Evolutionary conservation across 2,888 invertebrate species (phyloP).

Genomic region (Bombylius discolor): DNA sequence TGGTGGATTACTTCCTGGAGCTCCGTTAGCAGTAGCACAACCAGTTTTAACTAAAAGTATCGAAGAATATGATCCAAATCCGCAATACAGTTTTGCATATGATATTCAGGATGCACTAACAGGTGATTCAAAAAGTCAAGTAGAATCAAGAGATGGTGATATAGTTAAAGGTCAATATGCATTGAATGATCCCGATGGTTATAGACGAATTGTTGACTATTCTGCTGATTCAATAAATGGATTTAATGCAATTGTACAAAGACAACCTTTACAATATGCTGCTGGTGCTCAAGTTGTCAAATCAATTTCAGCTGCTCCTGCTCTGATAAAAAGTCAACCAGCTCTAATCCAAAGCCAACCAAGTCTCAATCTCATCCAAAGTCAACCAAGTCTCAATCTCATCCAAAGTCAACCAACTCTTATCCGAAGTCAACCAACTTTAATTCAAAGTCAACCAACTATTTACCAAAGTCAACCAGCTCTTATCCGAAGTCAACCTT

Average conservation of each 20-base stretch:
- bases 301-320: not conserved
- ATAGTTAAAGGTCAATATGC: conserved; percentile 37
- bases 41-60: conserved; percentile 1
- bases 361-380: too few species aligned
- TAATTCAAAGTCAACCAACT: not conserved
- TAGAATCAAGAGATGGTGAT: conserved; percentile 35
- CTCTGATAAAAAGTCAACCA: not conserved
- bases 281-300: not conserved
- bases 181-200: conserved; percentile 35
- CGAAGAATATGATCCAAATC: conserved; percentile 34
- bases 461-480: not conserved
- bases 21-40: not conserved
- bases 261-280: conserved; percentile 7
- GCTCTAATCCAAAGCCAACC: not conserved
- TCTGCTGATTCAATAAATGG: conserved; percentile 35
- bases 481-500: not conserved
- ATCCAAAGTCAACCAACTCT: too few species aligned
- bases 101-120: conserved; percentile 35
- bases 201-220: conserved; percentile 35
- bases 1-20: not conserved
- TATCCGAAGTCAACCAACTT: too few species aligned
- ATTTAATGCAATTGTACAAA: conserved; percentile 35
- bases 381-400: not conserved
- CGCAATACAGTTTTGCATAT: conserved; percentile 35
- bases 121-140: conserved; percentile 35